Percentiles rank a stretch among this genome's conserved stretches.
Conservation (phyloP, 2,797 vertebrate species). For the Setipinna tenuifilis region DNA sequence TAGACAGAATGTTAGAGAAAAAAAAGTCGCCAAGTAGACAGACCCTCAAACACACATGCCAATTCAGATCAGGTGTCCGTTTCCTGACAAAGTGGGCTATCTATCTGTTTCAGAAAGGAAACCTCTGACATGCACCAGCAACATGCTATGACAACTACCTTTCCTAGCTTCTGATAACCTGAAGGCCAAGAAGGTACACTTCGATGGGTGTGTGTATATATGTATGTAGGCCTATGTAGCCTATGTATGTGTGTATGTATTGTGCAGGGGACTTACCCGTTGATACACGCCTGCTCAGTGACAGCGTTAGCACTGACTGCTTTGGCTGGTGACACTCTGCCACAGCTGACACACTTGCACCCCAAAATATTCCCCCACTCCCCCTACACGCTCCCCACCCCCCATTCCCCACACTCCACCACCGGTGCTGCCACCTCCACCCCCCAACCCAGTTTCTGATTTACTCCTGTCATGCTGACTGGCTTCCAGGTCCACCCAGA, state of each 20-base stretch:
- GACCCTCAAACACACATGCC: background rate
- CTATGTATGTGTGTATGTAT: background rate
- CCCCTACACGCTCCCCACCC: conserved; percentile 32
- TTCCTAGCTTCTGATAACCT: background rate
- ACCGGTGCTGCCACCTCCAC: background rate
- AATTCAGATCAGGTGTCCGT: background rate
- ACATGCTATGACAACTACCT: background rate
- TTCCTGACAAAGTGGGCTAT: background rate
- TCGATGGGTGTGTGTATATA: no score
- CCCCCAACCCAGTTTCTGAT: conserved; percentile 64
- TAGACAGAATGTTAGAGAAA: background rate
- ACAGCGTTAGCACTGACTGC: conserved; percentile 50
- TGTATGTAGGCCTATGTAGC: no score
- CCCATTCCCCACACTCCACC: conserved; percentile 44
- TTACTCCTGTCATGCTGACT: conserved; percentile 45
- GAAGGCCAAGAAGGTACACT: background rate
- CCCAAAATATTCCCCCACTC: conserved; percentile 68
- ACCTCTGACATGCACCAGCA: background rate
- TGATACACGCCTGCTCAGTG: conserved; percentile 66
- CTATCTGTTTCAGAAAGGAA: conserved; percentile 8
- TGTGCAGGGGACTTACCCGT: conserved; percentile 22
- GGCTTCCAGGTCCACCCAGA: conserved; percentile 25
- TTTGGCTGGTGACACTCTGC: conserved; percentile 64
- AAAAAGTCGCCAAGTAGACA: background rate
- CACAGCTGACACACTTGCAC: conserved; percentile 59